These are phyloP conservation scores for Cryptops parisi DNA, from an alignment of 2,888 invertebrate genomes.

Conservation along the genomic window DNA sequence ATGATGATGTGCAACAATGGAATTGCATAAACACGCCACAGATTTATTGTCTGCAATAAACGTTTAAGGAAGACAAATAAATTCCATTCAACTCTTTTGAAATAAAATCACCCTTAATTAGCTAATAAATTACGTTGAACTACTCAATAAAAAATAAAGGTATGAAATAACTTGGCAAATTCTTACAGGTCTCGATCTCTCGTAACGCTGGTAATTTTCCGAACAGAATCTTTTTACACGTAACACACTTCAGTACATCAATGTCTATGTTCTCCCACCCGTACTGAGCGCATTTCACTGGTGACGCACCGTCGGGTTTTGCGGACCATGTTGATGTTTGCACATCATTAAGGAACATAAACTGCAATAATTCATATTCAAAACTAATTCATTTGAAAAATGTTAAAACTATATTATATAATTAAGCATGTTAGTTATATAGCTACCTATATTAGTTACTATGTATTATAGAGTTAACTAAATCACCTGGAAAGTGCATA, in stretches of 20 bases:
- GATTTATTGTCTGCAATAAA: slow-evolving; percentile 1
- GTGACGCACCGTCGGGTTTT: slow-evolving; percentile 7
- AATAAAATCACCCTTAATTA: no score
- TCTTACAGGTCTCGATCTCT: not conserved
- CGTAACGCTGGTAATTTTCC: slow-evolving; percentile 6
- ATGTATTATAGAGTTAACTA: no score
- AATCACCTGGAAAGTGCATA: no score
- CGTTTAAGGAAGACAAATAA: not conserved
- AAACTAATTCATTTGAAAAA: no score
- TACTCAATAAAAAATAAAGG: not conserved
- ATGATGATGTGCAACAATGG: not conserved
- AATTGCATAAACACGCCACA: not conserved
- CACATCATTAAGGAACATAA: not conserved
- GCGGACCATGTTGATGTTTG: slow-evolving; percentile 4
- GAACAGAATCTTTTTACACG: slow-evolving; percentile 3
- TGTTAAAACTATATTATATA: no score
- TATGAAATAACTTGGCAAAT: no score
- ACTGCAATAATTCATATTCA: no score
- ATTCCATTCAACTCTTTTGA: no score
- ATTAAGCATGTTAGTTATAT: no score
- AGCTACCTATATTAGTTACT: no score
- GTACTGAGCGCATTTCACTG: slow-evolving; percentile 3
- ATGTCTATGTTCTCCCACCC: not conserved
- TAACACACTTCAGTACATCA: slow-evolving; percentile 3
- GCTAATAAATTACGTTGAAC: not conserved